Evolutionary conservation across 1,140 invertebrate species (phyloP), one percentile per base, ranked within the genome.

Genomic region (Belonocnema kinseyi): DNA sequence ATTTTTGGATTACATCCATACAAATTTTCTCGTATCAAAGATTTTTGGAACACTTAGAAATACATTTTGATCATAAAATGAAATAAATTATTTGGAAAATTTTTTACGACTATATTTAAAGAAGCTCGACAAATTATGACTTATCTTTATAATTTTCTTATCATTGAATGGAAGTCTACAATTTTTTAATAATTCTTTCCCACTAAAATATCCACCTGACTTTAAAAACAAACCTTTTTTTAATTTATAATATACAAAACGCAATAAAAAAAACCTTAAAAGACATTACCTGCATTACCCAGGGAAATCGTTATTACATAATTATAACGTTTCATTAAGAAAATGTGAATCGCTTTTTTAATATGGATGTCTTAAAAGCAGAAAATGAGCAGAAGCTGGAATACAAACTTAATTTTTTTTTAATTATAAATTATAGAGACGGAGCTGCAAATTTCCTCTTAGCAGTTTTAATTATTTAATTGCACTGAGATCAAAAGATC

Each of bases 71-170:
- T 33, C 5, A 5, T 33, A 33, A 33, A 33, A 33, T 33, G 5
- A 33, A 33, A 33, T 33, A 5, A 33, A 33, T 33, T 33, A 33
- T 33, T 33, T 5, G 5, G 3, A 3, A 33, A 33, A 33, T 0
- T 33, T 33, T 33, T 33, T 33, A 5, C 5, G 26, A 33, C 26
- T 33, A 33, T 3, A 33, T 33, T 33, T 0, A 33, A 26, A 33
- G 56, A 61, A 26, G 21, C 56, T 66, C 5, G 26, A 33, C 16
- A 66, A 21, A 40, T 66, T 40, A 56, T 5, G 58, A 66, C 26
- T n/a, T 66, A 46, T 66, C 33, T 66, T 66, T 14, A 33, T 66
- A n/a, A 46, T 66, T 66, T 66, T 40, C 61, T 66, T 40, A 16
- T 16, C 61, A 40, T 14, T 16, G n/a, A 66, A 66, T n/a, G 40